Evolutionary conservation across 1,140 invertebrate genomes (phyloP).

Genomic region (Platorchestia sp.): DNA sequence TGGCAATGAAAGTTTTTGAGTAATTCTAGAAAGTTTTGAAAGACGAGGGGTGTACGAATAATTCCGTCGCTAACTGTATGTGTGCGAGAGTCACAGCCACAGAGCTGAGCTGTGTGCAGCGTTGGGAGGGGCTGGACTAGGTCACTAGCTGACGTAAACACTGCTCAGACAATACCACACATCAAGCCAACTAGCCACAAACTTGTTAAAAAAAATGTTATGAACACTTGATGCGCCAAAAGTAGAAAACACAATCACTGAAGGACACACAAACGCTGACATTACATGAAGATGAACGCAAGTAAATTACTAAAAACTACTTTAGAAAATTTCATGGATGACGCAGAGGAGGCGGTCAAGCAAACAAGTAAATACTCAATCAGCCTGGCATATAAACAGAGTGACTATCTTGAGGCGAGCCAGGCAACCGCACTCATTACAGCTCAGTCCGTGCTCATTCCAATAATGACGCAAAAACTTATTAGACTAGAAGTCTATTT

Average conservation of each 20-base stretch:
- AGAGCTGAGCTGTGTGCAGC: background rate
- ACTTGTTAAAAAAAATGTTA: background rate
- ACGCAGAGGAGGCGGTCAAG: background rate
- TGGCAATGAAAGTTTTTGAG: no score
- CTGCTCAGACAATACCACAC: background rate
- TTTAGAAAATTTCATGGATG: background rate
- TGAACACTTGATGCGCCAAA: background rate
- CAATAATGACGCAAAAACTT: background rate
- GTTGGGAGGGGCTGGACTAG: background rate
- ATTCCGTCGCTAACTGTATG: no score
- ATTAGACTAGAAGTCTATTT: background rate
- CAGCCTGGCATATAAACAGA: background rate
- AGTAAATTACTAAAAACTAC: background rate
- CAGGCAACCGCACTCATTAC: background rate
- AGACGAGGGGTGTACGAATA: no score
- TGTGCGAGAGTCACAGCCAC: background rate
- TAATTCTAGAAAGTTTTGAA: no score
- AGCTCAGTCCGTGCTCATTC: background rate
- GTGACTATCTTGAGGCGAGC: background rate
- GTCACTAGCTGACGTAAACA: background rate
- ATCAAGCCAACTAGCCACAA: background rate
- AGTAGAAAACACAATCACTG: background rate
- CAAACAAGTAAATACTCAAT: background rate
- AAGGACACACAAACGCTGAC: background rate
- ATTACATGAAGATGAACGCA: background rate